Evolutionary conservation across 2,888 invertebrate genomes (phyloP), one percentile per base, ranked within the genome.

Genomic region (Diplazon laetatorius): DNA sequence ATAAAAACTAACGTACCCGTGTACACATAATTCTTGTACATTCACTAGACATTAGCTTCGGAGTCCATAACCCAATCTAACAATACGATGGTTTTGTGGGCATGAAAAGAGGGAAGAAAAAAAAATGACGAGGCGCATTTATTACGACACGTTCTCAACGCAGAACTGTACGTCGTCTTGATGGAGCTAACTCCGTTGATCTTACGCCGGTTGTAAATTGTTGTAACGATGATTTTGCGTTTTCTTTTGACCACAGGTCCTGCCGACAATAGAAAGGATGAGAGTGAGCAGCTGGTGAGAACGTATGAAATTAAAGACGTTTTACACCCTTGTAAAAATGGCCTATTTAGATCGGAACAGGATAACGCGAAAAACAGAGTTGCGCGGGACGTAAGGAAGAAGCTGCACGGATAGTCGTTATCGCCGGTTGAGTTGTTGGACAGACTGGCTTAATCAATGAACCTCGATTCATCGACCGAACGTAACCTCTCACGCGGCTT

Each of bases 241-340:
- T 81, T 79, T 80, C 71, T 68, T 83, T 83, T 76, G 82, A 82
- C n/a, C n/a, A 77, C 82, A 83, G 82, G 80, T 83, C 82, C 63
- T 57, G 71, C 78, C 68, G 71, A 72, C 75, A 25, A 63, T 66
- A 30, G 30, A 55, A 59, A 63, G 59, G 42, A 39, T 35, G 57
- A 50, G 55, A 74, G 46, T n/a, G n/a, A 59, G 22, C 65, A 39
- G 63, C 57, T 37, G 14, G 52, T 37, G 30, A 42, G 18, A 75
- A 66, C 48, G 44, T 50, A 72, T 78, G 62, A 68, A 75, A 39
- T 42, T 20, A 35, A 50, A 50, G 39, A 59, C 48, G 39, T 44
- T 35, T 20, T 62, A 55, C 22, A 73, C 44, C n/a, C 52, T 74
- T 70, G 63, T 65, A 46, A 44, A 72, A 75, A 76, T 78, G 71